Evolutionary conservation across 2,888 invertebrate genomes (phyloP), one percentile per base, ranked within the genome.

Genomic region (Drosophila histrio): DNA sequence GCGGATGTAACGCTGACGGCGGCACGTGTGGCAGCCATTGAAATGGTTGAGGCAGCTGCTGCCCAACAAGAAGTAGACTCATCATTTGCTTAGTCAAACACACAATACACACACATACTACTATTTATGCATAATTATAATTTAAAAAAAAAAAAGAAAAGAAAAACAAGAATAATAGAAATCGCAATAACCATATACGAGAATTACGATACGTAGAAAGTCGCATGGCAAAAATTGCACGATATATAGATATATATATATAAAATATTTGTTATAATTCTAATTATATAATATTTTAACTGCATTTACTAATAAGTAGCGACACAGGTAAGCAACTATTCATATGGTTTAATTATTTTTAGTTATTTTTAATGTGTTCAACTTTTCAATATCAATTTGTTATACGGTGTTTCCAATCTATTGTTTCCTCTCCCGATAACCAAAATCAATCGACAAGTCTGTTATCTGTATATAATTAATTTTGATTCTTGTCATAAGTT

Each of bases 1-100:
- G 86, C 86, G 19, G 83, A 86, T 44, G 71, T 67, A 1, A 84
- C 86, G 3, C 59, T 84, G 32, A 84, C 83, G 13, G 83, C 83
- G 21, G 86, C 80, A 32, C 79, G 84, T 28, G 81, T 82, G 34
- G 85, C 85, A 11, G 83, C 83, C 32, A 72, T 79, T 17, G 83
- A 86, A 30, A 41, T 84, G 63, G 77, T 69, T 5, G 80, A 73
- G 30, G 75, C 78, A 17, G 75, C 77, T 6, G 73, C 79, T 7
- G 63, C 66, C 3, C 58, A 78, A 17, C 36, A 71, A 8, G 69
- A 72, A 38, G 56, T 52, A 28, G 72, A 83, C 38, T 66, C 49
- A 38, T 73, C 76, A 13, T 72, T 63, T 17, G 76, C 76, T 43
- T 82, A 72, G 62, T 52, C 49, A 60, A 17, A 24, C 15, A 47